Evolutionary conservation across 2,888 invertebrate genomes (phyloP).

Genomic region (Athalia cordata): DNA sequence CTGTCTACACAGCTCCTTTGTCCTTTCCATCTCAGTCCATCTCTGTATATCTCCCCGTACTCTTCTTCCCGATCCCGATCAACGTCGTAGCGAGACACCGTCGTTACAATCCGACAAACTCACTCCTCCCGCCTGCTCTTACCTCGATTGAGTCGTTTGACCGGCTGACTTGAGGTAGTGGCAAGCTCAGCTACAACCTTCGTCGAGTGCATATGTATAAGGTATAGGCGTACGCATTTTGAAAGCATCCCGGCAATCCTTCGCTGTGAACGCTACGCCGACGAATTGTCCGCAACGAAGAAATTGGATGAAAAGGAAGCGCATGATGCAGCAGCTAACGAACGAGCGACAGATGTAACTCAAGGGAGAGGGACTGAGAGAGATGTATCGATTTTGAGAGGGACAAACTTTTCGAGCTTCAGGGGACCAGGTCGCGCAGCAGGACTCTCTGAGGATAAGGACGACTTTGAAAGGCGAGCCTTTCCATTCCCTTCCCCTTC

Average conservation of each 20-base stretch:
- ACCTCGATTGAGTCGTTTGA: slow-evolving; percentile 58
- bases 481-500: slow-evolving; percentile 47
- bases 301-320: slow-evolving; percentile 28
- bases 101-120: slow-evolving; percentile 51
- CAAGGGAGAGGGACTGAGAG: slow-evolving; percentile 22
- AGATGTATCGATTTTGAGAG: slow-evolving; percentile 40
- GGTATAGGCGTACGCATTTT: not conserved
- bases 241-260: slow-evolving; percentile 29
- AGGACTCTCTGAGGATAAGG: slow-evolving; percentile 32
- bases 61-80: slow-evolving; percentile 38
- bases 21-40: slow-evolving; percentile 44
- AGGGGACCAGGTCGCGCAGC: slow-evolving; percentile 34
- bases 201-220: not conserved
- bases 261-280: slow-evolving; percentile 15
- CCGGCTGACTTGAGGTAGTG: slow-evolving; percentile 31
- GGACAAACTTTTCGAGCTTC: slow-evolving; percentile 20
- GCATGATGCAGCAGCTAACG: slow-evolving; percentile 22
- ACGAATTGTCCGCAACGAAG: slow-evolving; percentile 33
- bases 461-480: slow-evolving; percentile 43
- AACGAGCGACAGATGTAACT: slow-evolving; percentile 56
- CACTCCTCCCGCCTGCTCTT: slow-evolving; percentile 42
- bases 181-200: not conserved
- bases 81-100: slow-evolving; percentile 36
- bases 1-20: slow-evolving; percentile 55
- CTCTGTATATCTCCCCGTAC: slow-evolving; percentile 21